Conservation (phyloP, 2,113 vertebrate genomes). For the Mus musculus region DNA sequence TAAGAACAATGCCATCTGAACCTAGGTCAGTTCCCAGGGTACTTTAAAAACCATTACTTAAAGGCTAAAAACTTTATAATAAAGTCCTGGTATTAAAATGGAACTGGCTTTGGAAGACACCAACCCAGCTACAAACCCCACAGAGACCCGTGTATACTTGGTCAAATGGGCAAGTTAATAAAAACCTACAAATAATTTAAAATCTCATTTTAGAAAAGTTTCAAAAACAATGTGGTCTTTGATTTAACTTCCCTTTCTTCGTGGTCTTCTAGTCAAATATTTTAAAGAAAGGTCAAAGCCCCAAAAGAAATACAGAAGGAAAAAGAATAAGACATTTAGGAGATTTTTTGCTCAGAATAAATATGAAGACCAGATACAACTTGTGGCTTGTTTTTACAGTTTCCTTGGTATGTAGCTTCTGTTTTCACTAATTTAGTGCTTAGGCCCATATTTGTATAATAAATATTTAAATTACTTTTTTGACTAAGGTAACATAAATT, state of each 20-base stretch:
- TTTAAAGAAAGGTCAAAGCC: background rate
- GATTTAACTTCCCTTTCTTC: constrained; percentile 35
- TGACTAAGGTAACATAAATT: constrained; percentile 32
- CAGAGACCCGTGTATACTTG: background rate
- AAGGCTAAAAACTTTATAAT: background rate
- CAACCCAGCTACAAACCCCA: background rate
- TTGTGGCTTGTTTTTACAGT: background rate
- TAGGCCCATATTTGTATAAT: constrained; percentile 16
- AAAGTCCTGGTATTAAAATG: background rate
- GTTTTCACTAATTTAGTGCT: constrained; percentile 19
- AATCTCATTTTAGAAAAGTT: constrained; percentile 31
- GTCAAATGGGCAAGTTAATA: background rate
- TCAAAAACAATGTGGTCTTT: background rate
- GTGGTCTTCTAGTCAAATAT: constrained; percentile 3
- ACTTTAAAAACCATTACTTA: constrained; percentile 6
- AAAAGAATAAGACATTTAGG: background rate
- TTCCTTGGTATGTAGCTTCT: background rate
- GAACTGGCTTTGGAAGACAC: background rate
- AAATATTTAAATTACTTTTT: constrained; percentile 40
- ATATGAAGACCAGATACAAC: background rate
- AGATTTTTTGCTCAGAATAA: background rate
- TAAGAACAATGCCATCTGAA: constrained; percentile 30
- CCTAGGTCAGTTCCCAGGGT: background rate
- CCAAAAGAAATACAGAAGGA: constrained; percentile 9
- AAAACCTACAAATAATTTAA: constrained; percentile 51